Evolutionary conservation across 2,113 vertebrate genomes (phyloP).

Genomic region (Alectura lathami): DNA sequence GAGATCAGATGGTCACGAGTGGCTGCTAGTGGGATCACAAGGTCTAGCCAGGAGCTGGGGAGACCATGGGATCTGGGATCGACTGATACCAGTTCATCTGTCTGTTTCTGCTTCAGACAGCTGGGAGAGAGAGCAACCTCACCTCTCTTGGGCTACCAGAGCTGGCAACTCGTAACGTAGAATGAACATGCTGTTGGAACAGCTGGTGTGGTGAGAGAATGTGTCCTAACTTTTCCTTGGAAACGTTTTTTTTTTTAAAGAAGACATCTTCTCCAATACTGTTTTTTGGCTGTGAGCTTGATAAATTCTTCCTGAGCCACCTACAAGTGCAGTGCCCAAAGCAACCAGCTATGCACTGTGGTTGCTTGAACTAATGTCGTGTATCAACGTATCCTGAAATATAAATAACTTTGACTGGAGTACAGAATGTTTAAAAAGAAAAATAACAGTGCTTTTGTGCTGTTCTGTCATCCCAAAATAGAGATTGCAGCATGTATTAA

Average conservation of each 20-base stretch:
- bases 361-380: background rate
- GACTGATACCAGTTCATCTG: background rate
- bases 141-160: background rate
- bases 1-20: background rate
- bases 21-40: background rate
- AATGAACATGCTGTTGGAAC: background rate
- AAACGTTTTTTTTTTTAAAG: background rate
- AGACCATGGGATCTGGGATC: background rate
- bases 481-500: background rate
- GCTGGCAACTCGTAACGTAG: background rate
- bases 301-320: background rate
- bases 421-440: background rate
- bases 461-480: background rate
- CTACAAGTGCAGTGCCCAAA: background rate
- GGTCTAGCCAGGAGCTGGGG: background rate
- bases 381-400: background rate
- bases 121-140: background rate
- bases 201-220: background rate
- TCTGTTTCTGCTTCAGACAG: background rate
- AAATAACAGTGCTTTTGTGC: background rate
- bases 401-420: constrained; percentile 3
- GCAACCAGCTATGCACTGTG: background rate
- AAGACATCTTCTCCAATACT: background rate
- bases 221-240: background rate
- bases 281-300: background rate